Evolutionary conservation across 2,888 invertebrate species (phyloP).

Genomic region (Chrysomela aeneicollis): DNA sequence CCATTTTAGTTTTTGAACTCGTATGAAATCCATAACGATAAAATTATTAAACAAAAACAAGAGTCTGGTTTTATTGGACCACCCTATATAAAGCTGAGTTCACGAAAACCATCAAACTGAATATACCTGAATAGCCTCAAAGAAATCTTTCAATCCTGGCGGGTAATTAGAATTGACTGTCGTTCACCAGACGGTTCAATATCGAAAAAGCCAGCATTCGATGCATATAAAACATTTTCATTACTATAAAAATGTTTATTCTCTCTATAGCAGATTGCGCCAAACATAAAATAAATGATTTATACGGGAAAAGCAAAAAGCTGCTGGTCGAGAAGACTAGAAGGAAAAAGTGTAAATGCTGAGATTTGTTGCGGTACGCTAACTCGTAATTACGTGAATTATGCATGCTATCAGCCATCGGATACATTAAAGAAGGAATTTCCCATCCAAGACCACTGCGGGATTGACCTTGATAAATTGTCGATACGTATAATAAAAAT

Average conservation of each 20-base stretch:
- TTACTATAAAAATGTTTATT: not conserved
- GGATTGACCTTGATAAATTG: constrained; percentile 16
- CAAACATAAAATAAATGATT: not conserved
- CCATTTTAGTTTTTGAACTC: no score
- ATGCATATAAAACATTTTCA: not conserved
- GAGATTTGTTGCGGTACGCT: constrained; percentile 9
- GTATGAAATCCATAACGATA: no score
- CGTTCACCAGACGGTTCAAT: no score
- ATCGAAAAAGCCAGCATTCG: not conserved
- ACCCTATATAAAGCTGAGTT: no score
- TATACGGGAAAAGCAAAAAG: not conserved
- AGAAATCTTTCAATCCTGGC: no score
- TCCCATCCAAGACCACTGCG: constrained; percentile 18
- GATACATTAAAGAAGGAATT: constrained; percentile 14
- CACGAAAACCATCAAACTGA: no score
- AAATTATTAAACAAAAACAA: no score
- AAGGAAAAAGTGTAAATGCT: not conserved
- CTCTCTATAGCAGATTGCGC: not conserved
- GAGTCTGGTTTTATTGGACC: no score
- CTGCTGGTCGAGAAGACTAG: not conserved
- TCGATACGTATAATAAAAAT: not conserved
- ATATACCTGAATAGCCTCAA: no score
- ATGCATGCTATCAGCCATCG: constrained; percentile 17
- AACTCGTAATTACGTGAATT: constrained; percentile 19
- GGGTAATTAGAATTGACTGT: no score